Percentiles rank a stretch among this genome's conserved stretches.
phyloP scores from a whole-genome alignment of 2,888 invertebrate species.

The Diaphora mendica region DNA sequence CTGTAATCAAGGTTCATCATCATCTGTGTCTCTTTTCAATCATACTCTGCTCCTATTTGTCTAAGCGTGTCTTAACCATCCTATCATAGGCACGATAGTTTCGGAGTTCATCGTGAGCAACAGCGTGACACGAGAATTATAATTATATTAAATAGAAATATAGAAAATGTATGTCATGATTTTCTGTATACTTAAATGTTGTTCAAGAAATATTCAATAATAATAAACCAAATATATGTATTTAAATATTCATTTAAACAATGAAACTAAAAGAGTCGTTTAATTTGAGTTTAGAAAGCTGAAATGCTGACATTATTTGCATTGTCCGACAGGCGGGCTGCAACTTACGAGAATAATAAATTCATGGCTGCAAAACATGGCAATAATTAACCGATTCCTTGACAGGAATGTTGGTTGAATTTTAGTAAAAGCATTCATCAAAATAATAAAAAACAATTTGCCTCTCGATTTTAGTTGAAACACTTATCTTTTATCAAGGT shows the following conservation, averaged over 20 bases:
- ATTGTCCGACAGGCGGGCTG: slow-evolving; percentile 40
- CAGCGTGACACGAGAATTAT: too few species aligned
- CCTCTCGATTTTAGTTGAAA: background rate
- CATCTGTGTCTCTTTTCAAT: too few species aligned
- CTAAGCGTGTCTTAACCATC: too few species aligned
- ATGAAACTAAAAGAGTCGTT: slow-evolving; percentile 58
- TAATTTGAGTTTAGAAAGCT: slow-evolving; percentile 44
- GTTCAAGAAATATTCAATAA: too few species aligned
- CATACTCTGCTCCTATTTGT: too few species aligned
- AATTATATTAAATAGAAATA: too few species aligned
- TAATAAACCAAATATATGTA: slow-evolving; percentile 18
- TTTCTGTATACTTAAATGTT: too few species aligned
- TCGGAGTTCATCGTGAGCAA: too few species aligned
- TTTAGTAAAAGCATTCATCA: background rate
- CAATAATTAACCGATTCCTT: slow-evolving; percentile 11
- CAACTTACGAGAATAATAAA: slow-evolving; percentile 47
- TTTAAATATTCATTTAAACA: slow-evolving; percentile 48
- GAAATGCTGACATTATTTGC: slow-evolving; percentile 54
- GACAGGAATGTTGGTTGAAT: too few species aligned
- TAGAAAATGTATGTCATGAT: background rate
- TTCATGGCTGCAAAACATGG: slow-evolving; percentile 16
- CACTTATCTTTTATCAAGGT: background rate
- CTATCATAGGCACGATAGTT: too few species aligned
- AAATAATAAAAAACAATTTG: background rate
- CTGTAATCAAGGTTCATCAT: too few species aligned